These are phyloP conservation scores for Pseudanteris insignis DNA, from an alignment of 2,888 invertebrate genomes.

Conservation along the genomic window DNA sequence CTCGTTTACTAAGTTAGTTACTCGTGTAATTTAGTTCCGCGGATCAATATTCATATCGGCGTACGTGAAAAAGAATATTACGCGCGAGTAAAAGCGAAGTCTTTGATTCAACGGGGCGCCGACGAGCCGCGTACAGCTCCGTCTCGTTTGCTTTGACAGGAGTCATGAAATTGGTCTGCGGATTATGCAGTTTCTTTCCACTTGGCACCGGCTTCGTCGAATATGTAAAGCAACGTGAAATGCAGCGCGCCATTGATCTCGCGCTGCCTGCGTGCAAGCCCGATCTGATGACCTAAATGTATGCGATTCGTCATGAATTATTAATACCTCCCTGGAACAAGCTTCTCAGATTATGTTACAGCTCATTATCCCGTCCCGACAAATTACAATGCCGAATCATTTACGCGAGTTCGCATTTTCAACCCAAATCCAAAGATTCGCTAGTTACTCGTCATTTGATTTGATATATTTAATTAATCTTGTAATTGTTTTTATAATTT, in stretches of 20 bases:
- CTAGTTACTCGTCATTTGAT: background rate
- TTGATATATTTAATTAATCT: background rate
- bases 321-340: constrained; percentile 23
- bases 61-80: constrained; percentile 2
- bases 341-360: constrained; percentile 15
- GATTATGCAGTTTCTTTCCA: constrained; percentile 16
- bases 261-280: constrained; percentile 17
- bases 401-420: constrained; percentile 6
- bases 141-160: constrained; percentile 7
- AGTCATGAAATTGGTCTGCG: constrained; percentile 1
- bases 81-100: constrained; percentile 4
- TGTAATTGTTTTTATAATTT: too few species aligned
- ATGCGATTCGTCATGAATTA: constrained; percentile 27
- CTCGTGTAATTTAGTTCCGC: constrained; percentile 11
- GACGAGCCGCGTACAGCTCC: too few species aligned
- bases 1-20: constrained; percentile 19
- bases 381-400: constrained; percentile 17
- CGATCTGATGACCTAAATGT: constrained; percentile 24
- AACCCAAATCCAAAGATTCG: background rate
- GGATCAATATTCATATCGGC: constrained; percentile 29
- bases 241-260: constrained; percentile 15
- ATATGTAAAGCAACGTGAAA: constrained; percentile 19
- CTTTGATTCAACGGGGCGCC: background rate
- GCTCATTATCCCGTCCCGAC: constrained; percentile 19
- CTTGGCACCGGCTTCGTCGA: constrained; percentile 1